phyloP scores from a whole-genome alignment of 2,113 vertebrate genomes.

The Pachycephala philippinensis region DNA sequence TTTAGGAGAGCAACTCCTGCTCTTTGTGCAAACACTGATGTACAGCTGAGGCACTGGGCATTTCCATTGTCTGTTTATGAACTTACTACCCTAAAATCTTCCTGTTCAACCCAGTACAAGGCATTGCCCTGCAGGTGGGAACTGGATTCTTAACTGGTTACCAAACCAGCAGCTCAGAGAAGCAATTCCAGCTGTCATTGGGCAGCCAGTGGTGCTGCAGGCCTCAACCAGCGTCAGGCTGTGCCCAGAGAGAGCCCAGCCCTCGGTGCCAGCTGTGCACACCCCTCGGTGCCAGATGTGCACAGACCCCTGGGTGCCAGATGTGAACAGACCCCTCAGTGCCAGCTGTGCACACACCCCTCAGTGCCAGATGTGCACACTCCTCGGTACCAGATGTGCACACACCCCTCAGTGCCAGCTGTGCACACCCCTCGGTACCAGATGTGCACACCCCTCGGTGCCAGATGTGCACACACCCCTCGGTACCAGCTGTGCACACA shows the following conservation, averaged over 20 bases:
- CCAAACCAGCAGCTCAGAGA: neutral
- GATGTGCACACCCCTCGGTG: neutral
- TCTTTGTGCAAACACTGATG: neutral
- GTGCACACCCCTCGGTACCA: neutral
- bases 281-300: neutral
- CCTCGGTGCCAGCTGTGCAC: neutral
- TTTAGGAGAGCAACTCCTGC: neutral
- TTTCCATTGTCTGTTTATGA: neutral
- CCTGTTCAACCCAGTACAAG: fast-evolving
- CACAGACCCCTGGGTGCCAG: neutral
- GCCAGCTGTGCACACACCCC: neutral
- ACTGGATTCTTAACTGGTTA: neutral
- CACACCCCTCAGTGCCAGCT: neutral
- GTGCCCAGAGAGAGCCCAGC: neutral
- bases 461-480: neutral
- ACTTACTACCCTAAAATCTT: neutral
- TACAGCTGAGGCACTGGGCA: neutral
- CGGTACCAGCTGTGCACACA: neutral
- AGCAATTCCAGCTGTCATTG: neutral
- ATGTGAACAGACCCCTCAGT: neutral
- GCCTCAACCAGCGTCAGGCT: fast-evolving
- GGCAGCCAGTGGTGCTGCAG: neutral
- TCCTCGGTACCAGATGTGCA: neutral
- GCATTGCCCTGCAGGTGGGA: fast-evolving
- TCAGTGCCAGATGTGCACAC: neutral